phyloP scores from a whole-genome alignment of 2,888 invertebrate species.

The Tenthredo distinguenda region DNA sequence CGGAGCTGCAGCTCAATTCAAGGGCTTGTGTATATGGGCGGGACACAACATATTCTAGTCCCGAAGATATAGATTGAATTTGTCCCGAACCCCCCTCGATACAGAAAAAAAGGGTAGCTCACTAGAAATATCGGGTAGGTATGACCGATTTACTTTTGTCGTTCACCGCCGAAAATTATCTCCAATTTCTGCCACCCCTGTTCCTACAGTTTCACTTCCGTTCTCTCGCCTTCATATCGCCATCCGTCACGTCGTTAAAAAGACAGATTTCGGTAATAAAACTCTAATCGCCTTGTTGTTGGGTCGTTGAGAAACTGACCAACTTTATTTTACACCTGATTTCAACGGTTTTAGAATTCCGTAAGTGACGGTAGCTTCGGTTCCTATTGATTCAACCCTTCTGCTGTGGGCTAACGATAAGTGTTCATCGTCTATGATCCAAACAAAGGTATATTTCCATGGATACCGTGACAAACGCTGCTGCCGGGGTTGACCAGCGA shows the following conservation, averaged over 20 bases:
- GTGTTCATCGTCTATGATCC: constrained; percentile 27
- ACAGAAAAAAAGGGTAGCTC: neutral
- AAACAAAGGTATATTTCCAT: constrained; percentile 46
- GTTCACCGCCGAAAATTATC: neutral
- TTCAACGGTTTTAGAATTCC: neutral
- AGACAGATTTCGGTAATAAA: neutral
- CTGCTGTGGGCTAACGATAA: neutral
- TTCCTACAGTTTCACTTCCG: neutral
- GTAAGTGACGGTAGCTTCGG: neutral
- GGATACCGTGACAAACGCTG: constrained; percentile 42
- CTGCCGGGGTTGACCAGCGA: constrained; percentile 67
- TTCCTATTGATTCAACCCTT: constrained; percentile 45
- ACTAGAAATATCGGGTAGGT: constrained; percentile 40
- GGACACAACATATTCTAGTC: constrained; percentile 58
- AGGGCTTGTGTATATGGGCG: constrained; percentile 70
- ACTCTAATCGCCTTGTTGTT: neutral
- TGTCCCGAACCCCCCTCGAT: constrained; percentile 39
- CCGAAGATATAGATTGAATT: constrained; percentile 54
- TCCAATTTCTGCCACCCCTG: neutral
- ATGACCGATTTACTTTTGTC: constrained; percentile 11
- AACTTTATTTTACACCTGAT: neutral
- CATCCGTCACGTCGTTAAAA: neutral
- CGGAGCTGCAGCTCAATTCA: constrained; percentile 56
- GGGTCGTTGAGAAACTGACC: neutral
- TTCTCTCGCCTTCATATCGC: neutral